A percentile compares a stretch with the other conserved stretches of the same genome.
phyloP scores from a whole-genome alignment of 2,113 vertebrate genomes.

The Cromileptes altivelis region DNA sequence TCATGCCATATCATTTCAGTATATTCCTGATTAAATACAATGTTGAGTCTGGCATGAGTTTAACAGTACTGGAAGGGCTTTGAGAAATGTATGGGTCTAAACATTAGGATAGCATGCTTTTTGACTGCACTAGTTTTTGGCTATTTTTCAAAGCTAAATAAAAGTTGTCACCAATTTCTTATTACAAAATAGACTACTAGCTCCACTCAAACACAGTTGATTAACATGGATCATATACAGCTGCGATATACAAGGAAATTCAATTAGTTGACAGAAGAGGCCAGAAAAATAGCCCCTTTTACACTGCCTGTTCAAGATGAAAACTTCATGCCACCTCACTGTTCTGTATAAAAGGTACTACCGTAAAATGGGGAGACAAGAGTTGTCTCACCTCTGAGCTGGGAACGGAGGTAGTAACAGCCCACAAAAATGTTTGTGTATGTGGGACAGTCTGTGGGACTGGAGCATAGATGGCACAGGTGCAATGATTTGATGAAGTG shows the following conservation, averaged over 20 bases:
- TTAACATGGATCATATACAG: not conserved
- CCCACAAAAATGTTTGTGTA: too few species aligned
- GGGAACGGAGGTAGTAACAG: too few species aligned
- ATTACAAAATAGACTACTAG: not conserved
- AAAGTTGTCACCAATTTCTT: not conserved
- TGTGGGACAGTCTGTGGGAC: too few species aligned
- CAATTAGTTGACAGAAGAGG: not conserved
- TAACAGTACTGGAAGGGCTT: not conserved
- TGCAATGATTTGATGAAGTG: too few species aligned
- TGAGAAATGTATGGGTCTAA: not conserved
- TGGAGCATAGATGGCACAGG: too few species aligned
- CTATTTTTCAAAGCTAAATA: not conserved
- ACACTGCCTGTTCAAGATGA: too few species aligned
- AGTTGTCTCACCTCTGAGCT: too few species aligned
- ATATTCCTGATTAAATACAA: not conserved
- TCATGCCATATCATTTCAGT: not conserved
- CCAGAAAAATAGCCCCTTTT: too few species aligned
- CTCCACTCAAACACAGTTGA: not conserved
- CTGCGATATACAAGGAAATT: not conserved
- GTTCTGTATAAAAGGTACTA: too few species aligned
- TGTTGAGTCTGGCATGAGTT: not conserved
- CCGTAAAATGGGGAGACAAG: too few species aligned
- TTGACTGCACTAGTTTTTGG: not conserved
- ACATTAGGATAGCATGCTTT: not conserved
- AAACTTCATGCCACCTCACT: too few species aligned